Conservation (phyloP, 1,140 invertebrate genomes). For the Macrotrachela quadricornifera region DNA sequence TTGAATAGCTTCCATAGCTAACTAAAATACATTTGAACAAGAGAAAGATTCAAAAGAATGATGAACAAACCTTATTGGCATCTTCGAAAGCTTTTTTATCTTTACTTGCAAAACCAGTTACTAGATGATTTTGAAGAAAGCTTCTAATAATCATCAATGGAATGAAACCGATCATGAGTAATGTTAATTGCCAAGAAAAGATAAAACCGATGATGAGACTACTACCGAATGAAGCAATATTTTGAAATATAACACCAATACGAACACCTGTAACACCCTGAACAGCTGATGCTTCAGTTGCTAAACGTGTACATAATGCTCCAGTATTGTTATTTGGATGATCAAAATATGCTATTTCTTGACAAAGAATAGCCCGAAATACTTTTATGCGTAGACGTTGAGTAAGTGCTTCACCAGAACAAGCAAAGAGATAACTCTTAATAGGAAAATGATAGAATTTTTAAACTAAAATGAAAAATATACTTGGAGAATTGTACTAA, state of each 20-base stretch:
- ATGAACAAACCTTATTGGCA: conserved; percentile 7
- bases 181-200: conserved; percentile 55
- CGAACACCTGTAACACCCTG: conserved; percentile 13
- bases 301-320: conserved; percentile 30
- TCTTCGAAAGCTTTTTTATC: conserved; percentile 12
- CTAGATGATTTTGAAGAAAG: conserved; percentile 45
- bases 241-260: background rate
- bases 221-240: conserved; percentile 43
- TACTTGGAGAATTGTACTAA: conserved; percentile 43
- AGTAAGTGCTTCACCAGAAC: conserved; percentile 37
- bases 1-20: background rate
- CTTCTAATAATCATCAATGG: conserved; percentile 39
- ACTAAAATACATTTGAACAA: too few relatives aligned
- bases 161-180: conserved; percentile 51
- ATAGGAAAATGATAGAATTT: too few relatives aligned
- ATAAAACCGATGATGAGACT: conserved; percentile 49
- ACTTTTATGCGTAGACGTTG: conserved; percentile 41
- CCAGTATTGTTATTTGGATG: conserved; percentile 48
- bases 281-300: conserved; percentile 10
- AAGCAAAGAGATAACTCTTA: conserved; percentile 5
- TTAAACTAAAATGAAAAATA: background rate
- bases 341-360: conserved; percentile 31
- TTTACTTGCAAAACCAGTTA: conserved; percentile 38
- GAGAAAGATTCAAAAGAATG: too few relatives aligned
- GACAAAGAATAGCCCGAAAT: conserved; percentile 47